Evolutionary conservation across 2,888 invertebrate genomes (phyloP).

Genomic region (Margaritifera margaritifera): DNA sequence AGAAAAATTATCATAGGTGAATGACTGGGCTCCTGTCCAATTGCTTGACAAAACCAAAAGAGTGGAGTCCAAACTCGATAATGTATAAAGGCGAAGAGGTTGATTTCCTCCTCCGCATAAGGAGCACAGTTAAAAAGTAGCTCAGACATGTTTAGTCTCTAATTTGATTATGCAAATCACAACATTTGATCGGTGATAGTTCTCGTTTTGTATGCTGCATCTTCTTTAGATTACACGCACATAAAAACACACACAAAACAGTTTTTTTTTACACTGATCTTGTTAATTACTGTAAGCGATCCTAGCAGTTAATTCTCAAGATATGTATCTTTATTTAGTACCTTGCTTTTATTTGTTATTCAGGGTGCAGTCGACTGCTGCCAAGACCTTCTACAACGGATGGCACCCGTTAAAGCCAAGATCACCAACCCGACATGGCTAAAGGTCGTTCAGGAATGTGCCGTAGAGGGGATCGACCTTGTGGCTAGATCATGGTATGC

Average conservation of each 20-base stretch:
- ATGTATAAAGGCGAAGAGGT: too few species aligned
- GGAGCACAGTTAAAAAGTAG: too few species aligned
- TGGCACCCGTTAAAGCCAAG: slow-evolving; percentile 66
- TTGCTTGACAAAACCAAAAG: too few species aligned
- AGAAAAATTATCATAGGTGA: too few species aligned
- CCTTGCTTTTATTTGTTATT: background rate
- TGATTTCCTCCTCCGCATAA: too few species aligned
- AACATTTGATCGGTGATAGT: too few species aligned
- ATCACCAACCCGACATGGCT: slow-evolving; percentile 67
- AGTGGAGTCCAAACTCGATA: too few species aligned
- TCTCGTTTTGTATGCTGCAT: too few species aligned
- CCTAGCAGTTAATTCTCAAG: background rate
- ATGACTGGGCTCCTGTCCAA: too few species aligned
- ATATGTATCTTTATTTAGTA: background rate
- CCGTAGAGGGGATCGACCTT: slow-evolving; percentile 65
- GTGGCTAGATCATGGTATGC: slow-evolving; percentile 53
- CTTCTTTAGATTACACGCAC: background rate
- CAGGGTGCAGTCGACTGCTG: slow-evolving; percentile 68
- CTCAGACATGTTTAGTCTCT: too few species aligned
- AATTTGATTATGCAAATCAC: too few species aligned
- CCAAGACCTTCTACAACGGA: slow-evolving; percentile 60
- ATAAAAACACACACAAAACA: background rate
- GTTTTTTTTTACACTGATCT: background rate
- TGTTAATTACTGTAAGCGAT: background rate
- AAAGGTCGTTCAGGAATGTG: slow-evolving; percentile 65